Conservation (phyloP, 1,140 invertebrate species). For the Lasioglossum baleicum region DNA sequence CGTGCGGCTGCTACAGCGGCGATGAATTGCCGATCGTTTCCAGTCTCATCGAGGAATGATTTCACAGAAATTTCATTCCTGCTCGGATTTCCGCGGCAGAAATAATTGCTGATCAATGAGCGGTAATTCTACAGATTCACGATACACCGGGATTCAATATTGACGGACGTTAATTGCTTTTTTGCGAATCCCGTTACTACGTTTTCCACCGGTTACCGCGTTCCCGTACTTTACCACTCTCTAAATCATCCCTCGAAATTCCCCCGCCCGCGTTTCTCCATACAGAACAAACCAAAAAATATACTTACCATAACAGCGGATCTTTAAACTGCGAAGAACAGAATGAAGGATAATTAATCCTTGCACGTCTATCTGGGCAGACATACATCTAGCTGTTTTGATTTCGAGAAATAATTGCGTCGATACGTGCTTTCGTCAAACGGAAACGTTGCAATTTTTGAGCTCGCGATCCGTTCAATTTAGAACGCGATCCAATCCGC, state of each 20-base stretch:
- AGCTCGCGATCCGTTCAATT: too few species aligned
- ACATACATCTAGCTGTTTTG: too few species aligned
- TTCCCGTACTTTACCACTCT: not conserved
- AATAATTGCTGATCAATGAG: not conserved
- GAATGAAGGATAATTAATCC: too few species aligned
- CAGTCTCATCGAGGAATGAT: not conserved
- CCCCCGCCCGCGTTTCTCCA: too few species aligned
- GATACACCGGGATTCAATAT: not conserved
- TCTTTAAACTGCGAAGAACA: too few species aligned
- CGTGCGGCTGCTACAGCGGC: not conserved
- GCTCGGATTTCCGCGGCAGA: not conserved
- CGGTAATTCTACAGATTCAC: not conserved
- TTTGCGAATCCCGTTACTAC: not conserved
- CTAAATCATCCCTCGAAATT: not conserved
- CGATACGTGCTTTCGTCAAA: too few species aligned
- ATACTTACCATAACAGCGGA: too few species aligned
- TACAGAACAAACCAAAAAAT: too few species aligned
- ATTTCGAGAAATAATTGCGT: too few species aligned
- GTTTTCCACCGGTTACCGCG: not conserved
- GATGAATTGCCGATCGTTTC: not conserved
- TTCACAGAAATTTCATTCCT: not conserved
- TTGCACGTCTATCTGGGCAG: too few species aligned
- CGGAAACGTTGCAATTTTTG: too few species aligned
- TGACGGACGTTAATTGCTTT: not conserved
- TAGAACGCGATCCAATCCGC: too few species aligned